Base-by-base conservation (phyloP, 2,797 vertebrate genomes). In the Amniataba percoides region DNA sequence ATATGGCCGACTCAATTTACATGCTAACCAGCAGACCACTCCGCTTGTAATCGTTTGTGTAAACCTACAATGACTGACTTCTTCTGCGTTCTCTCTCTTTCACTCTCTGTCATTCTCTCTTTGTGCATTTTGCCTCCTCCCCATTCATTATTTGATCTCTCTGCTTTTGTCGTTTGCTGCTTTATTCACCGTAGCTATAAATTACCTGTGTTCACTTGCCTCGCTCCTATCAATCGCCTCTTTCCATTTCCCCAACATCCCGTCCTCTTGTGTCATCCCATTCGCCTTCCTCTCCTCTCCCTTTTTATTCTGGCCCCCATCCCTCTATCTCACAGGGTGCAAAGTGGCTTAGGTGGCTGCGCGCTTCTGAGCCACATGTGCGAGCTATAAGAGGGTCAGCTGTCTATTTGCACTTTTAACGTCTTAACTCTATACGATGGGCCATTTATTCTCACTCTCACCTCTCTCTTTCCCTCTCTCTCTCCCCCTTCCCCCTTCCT, bases 351-450 rank as follows among this genome's bases (percentile, higher is more conserved):
- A 74, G 76, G 83, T 86, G 89, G 81, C 81, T 71, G 61, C 21
- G 52, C 27, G 71, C 73, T 71, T 88, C 81, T 79, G 77, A 71
- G 84, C 77, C 75, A 80, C 84, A 87, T 91, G 79, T 88, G 81
- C 77, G n/a, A 86, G 87, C 87, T 88, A 81, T 93, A 93, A 93
- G 91, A 93, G 92, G 93, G 93, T 94, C 92, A 93, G 90, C 88
- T 92, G 90, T 95, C 94, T 94, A 94, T 95, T 94, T 96, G 94
- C 94, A 94, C 94, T 95, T 95, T 93, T 93, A 94, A 92, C 71
- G 91, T 93, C 93, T 92, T 93, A 93, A 92, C 90, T 95, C 92
- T 82, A 92, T 94, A 91, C 84, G 88, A 94, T 94, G 91, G 93
- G 88, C 92, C 92, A 95, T 95, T 95, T 89, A 94, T 95, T 94